These are phyloP conservation scores for Ptychoptera albimana DNA, from an alignment of 2,888 invertebrate genomes.

Conservation along the genomic window DNA sequence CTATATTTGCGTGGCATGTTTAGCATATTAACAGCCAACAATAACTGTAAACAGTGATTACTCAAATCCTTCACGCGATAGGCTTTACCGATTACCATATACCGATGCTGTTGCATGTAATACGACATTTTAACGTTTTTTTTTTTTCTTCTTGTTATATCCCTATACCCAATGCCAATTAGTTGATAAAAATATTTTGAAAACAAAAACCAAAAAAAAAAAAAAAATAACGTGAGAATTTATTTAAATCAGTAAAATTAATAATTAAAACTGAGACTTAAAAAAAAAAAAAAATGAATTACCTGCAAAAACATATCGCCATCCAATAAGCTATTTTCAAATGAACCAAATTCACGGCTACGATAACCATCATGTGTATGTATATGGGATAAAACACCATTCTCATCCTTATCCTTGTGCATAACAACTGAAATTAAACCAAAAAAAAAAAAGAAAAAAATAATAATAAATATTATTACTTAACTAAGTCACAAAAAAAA, in stretches of 20 bases:
- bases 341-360: conserved; percentile 62
- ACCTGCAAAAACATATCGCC: conserved; percentile 94
- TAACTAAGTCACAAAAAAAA: conserved; percentile 9
- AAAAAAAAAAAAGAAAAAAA: conserved; percentile 6
- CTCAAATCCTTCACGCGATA: too few relatives aligned
- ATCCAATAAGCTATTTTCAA: conserved; percentile 80
- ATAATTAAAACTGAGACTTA: conserved; percentile 59
- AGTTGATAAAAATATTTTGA: too few relatives aligned
- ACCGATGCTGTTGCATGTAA: too few relatives aligned
- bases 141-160: too few relatives aligned
- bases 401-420: conserved; percentile 89
- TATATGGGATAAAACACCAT: conserved; percentile 47
- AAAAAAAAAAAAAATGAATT: conserved; percentile 26
- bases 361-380: conserved; percentile 43
- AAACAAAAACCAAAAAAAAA: too few relatives aligned
- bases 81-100: too few relatives aligned
- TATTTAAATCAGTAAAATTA: neutral
- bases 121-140: too few relatives aligned
- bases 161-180: too few relatives aligned
- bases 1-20: too few relatives aligned
- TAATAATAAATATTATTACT: conserved; percentile 10
- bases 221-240: neutral
- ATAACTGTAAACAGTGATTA: too few relatives aligned
- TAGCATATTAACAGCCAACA: too few relatives aligned
- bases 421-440: conserved; percentile 56